Evolutionary conservation across 92 coral and sea anemone species (phyloP), one percentile per base, ranked within the genome.

Genomic region (Anthopleura xanthogrammica): DNA sequence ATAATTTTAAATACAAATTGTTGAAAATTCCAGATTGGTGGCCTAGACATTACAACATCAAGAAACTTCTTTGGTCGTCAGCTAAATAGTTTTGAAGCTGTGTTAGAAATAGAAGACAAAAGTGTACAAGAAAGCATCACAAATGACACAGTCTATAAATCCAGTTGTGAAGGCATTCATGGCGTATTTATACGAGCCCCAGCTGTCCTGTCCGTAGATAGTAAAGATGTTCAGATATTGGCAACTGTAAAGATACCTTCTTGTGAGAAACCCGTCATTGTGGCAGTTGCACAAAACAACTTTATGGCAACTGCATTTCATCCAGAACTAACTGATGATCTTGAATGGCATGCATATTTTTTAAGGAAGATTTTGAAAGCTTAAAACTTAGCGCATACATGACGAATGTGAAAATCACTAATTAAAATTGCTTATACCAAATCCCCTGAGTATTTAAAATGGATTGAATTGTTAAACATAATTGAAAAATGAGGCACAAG

Each of bases 131-230:
- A 76, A 62, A 76, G 60, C 65, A 52, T 83, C n/a, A n/a, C 17
- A 11, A n/a, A 78, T n/a, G 9, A 22, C 66, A 42, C 24, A 62
- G 57, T 39, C 46, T 60, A 76, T 40, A 13, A 76, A 40, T 81
- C 65, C 40, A 84, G 29, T 5, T 20, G 24, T 62, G 29, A 81
- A 12, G 85, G 86, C 24, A 87, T 87, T 36, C 92, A 91, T 87
- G 98, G 99, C 5, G 97, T 96, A 14, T 96, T 96, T 75, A 96
- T 96, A 39, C 86, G 99, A 79, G 99, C 99, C 1, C 99, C 99
- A 23, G 99, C 98, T 46, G 94, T 96, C 0, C 79, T 96, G 55
- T 85, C 98, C 19, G 92, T 94, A 22, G 81, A 96, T 83, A 88
- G 91, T 74, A 92, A 93, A 41, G 85, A 85, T 19, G 99, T 96